Evolutionary conservation across 2,797 vertebrate species (phyloP).

Genomic region (Manis javanica): DNA sequence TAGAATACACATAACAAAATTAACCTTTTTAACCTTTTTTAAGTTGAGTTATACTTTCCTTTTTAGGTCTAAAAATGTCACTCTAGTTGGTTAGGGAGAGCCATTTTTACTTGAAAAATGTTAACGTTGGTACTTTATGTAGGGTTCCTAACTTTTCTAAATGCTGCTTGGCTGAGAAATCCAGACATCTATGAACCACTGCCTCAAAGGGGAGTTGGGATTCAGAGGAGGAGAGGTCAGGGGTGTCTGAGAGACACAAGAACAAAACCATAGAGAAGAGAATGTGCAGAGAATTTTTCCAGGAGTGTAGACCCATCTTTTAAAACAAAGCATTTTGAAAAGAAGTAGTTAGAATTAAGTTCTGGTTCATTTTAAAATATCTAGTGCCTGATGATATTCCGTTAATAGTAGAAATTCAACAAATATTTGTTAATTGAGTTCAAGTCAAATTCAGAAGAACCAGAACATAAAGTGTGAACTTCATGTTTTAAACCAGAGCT

Average conservation of each 20-base stretch:
- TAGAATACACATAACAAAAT: constrained; percentile 35
- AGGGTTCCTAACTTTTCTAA: constrained; percentile 3
- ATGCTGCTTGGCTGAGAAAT: neutral
- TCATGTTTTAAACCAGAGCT: neutral
- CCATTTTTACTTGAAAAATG: neutral
- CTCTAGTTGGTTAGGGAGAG: neutral
- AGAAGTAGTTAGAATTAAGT: neutral
- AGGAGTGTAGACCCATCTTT: neutral
- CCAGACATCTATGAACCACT: neutral
- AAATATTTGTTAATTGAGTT: neutral
- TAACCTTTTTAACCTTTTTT: constrained; percentile 2
- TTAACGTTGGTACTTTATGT: neutral
- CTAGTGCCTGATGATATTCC: neutral
- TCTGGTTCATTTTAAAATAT: neutral
- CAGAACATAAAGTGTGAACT: constrained; percentile 6
- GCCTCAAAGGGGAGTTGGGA: neutral
- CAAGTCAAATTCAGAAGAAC: neutral
- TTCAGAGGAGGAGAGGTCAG: neutral
- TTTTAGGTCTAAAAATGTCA: neutral
- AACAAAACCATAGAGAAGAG: neutral
- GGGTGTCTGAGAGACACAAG: neutral
- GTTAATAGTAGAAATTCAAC: neutral
- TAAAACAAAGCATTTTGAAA: neutral
- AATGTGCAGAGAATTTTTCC: neutral
- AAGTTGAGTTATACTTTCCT: neutral